Evolutionary conservation across 1,140 invertebrate genomes (phyloP).

Genomic region (Anastrepha ludens): DNA sequence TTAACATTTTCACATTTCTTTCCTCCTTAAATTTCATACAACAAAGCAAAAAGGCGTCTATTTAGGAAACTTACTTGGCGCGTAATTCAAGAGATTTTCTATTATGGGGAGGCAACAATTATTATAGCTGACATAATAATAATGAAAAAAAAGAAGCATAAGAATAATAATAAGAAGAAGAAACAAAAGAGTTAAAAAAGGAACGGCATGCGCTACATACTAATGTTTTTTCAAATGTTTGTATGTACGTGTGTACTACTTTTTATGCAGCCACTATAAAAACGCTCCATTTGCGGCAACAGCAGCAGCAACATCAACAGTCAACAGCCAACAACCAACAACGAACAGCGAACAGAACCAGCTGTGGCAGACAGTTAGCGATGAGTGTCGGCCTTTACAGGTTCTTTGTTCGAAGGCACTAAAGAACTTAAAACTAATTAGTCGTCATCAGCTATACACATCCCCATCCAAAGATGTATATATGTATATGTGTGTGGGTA

Average conservation of each 20-base stretch:
- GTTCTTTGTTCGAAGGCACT: conserved; percentile 39
- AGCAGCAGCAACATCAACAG: neutral
- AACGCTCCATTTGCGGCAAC: neutral
- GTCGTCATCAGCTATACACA: conserved; percentile 48
- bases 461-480: neutral
- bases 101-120: conserved; percentile 38
- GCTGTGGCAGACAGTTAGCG: neutral
- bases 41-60: neutral
- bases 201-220: conserved; percentile 12
- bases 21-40: neutral
- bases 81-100: neutral
- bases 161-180: neutral
- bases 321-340: neutral
- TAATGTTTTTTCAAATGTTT: neutral
- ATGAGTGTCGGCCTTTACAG: conserved; percentile 10
- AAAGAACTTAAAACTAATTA: conserved; percentile 56
- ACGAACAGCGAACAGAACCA: neutral
- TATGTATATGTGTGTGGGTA: neutral
- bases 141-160: neutral
- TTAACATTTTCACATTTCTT: neutral
- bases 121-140: conserved; percentile 27
- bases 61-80: neutral
- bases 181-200: conserved; percentile 16
- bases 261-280: conserved; percentile 17
- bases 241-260: neutral